Evolutionary conservation across 2,888 invertebrate species (phyloP), one percentile per base, ranked within the genome.

Genomic region (Neoascia interrupta): DNA sequence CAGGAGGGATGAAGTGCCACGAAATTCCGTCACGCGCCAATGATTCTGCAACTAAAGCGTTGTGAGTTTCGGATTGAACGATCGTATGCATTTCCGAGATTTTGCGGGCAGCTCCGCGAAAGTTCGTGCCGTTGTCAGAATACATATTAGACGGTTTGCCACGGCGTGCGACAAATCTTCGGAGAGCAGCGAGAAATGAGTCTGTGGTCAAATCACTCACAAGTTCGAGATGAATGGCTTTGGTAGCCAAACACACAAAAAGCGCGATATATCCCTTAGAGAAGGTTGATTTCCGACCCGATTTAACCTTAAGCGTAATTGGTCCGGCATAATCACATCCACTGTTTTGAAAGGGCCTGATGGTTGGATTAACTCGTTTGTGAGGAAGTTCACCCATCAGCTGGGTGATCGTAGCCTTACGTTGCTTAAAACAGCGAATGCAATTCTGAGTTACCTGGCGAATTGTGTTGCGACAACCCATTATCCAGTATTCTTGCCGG

Each of bases 1-100:
- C 53, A 2, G 75, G 70, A 5, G 81, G 66, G 18, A 43, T 76
- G n/a, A 81, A 81, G 16, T 76, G 72, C 68, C 72, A 81, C 0
- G 18, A 26, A 10, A 81, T 49, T 1, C 36, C 61, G 23, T 79
- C 66, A n/a, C 43, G 45, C 10, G 76, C 70, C 19, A 76, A 13
- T 5, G 64, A 64, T 47, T 51, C 56, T 2, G 54, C 64, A n/a
- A 72, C 61, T 0, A 61, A 21, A 1, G 37, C 34, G 6, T 61
- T 45, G 10, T 66, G 49, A 0, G 43, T 2, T 10, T 64, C 11
- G 1, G 64, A 64, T 8, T 51, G 8, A 2, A 34, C 41, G 1
- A 68, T 41, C 10, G 61, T 2, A 34, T 66, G 58, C 51, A 75
- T 47, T 41, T 73, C 56, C 6, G 61, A 21, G 6, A 75, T 26